Conservation (phyloP, 2,113 vertebrate species). For the Forbesichthys papilliferus region DNA sequence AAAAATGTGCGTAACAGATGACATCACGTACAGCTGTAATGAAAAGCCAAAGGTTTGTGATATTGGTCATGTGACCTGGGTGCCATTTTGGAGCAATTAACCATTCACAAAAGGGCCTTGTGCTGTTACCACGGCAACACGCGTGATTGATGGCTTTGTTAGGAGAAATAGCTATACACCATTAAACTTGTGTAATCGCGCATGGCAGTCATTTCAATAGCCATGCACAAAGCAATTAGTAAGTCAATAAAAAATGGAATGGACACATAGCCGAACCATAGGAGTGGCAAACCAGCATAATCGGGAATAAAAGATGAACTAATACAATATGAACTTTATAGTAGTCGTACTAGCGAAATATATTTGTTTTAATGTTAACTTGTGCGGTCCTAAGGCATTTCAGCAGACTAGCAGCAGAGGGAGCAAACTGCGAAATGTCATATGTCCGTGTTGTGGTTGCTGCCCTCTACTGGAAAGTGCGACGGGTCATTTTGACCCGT, state of each 20-base stretch:
- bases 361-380: not conserved
- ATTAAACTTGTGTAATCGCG: conserved; percentile 74
- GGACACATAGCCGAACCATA: conserved; percentile 52
- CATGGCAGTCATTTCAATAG: conserved; percentile 75
- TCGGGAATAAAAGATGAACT: conserved; percentile 9
- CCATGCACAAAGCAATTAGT: conserved; percentile 72
- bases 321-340: not conserved
- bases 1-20: conserved; percentile 6
- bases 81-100: conserved; percentile 32
- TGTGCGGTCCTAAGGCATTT: too few species aligned
- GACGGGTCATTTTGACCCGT: too few species aligned
- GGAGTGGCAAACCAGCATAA: conserved; percentile 47
- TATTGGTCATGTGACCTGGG: conserved; percentile 4
- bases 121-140: conserved; percentile 61
- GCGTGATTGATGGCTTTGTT: conserved; percentile 74
- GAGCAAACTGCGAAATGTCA: too few species aligned
- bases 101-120: conserved; percentile 50
- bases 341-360: not conserved
- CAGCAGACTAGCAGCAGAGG: too few species aligned
- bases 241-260: conserved; percentile 68
- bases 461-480: too few species aligned
- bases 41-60: not conserved
- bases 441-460: too few species aligned
- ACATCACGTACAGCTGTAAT: not conserved
- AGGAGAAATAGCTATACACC: conserved; percentile 70